Evolutionary conservation across 1,140 invertebrate genomes (phyloP), one percentile per base, ranked within the genome.

Genomic region (Oreohelix idahoensis): DNA sequence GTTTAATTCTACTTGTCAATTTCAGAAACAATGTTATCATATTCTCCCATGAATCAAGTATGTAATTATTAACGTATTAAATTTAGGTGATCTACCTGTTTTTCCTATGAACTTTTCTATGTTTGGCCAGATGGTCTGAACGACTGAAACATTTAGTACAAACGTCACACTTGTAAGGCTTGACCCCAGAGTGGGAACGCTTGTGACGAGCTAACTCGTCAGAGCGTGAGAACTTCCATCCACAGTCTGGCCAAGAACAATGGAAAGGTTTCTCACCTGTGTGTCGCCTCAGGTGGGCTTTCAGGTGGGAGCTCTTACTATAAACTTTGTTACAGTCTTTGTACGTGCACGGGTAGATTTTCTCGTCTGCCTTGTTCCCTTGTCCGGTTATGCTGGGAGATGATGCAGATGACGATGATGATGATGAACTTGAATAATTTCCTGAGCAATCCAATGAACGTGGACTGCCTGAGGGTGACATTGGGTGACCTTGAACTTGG

Each of bases 211-310:
- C 96, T 49, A 99, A 93, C 91, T 99, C 97, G 89, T 99, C 98
- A 0, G 97, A 98, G 58, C 97, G 93, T 2, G 97, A 98, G 93
- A 99, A 99, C 83, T 96, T 94, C 97, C 98, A 99, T 15, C 94
- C 95, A 92, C 98, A 99, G n/a, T 95, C 96, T 1, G 95, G 93
- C 97, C 97, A 99, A 71, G 95, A 96, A 90, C 97, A 98, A 4
- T 92, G 93, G 89, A 98, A 99, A 0, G 98, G 98, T 90, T 98
- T 98, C 92, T 98, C 97, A 0, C 97, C 98, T 0, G 97, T 97
- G 92, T 99, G 98, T 20, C 98, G 94, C 1, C 98, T 94, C 74
- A 98, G 92, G 90, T 99, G 98, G 1, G 98, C 97, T 89, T 98
- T 98, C 35, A 99, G 94, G 92, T 99, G 97, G 20, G 93, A 93